Conservation (phyloP, 2,888 invertebrate species). For the Bombyx huttoni region DNA sequence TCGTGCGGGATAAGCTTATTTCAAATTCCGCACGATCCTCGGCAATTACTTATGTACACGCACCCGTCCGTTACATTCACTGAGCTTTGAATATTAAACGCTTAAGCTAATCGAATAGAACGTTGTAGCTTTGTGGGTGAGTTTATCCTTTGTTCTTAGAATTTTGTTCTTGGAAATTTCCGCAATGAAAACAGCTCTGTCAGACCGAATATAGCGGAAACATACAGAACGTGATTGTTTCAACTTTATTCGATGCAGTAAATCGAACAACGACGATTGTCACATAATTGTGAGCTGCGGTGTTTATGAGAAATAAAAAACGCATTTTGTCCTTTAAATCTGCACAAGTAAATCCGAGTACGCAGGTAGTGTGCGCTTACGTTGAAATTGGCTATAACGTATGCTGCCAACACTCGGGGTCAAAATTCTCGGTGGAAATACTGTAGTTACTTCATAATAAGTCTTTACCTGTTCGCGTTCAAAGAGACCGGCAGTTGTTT, state of each 20-base stretch:
- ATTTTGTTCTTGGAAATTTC: not conserved
- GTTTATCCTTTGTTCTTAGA: not conserved
- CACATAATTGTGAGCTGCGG: no score
- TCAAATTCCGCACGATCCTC: conserved; percentile 14
- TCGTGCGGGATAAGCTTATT: conserved; percentile 34
- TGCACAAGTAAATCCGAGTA: not conserved
- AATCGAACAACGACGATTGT: no score
- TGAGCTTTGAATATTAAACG: conserved; percentile 18
- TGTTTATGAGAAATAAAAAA: no score
- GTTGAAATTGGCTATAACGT: conserved; percentile 14
- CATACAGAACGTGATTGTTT: no score
- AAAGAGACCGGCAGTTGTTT: not conserved
- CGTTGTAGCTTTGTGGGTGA: not conserved
- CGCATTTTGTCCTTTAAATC: not conserved
- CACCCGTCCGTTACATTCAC: conserved; percentile 12
- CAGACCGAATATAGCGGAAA: no score
- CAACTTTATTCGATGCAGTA: no score
- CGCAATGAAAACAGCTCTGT: no score
- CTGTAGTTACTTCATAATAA: conserved; percentile 8
- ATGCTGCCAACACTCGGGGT: conserved; percentile 12
- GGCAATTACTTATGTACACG: conserved; percentile 10
- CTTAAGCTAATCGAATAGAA: not conserved
- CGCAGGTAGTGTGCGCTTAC: not conserved
- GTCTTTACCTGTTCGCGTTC: not conserved
- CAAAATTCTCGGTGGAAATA: conserved; percentile 13